Conservation (phyloP, 2,888 invertebrate species). For the Trachelus iudaicus region DNA sequence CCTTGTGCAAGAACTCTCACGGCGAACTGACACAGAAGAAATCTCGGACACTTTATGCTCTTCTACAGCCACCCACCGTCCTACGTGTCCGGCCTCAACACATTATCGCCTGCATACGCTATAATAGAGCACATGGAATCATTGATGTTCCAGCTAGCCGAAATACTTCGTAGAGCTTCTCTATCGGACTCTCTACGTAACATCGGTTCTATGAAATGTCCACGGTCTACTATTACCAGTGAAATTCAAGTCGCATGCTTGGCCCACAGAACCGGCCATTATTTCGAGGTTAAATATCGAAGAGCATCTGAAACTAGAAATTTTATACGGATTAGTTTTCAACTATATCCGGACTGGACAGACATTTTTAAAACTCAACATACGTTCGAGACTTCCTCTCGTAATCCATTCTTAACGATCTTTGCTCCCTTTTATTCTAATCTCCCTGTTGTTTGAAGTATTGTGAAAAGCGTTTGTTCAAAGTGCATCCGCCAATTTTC, state of each 20-base stretch:
- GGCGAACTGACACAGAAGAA: background rate
- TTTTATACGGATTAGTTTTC: background rate
- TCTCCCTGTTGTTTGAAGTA: background rate
- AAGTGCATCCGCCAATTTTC: background rate
- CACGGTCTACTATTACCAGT: background rate
- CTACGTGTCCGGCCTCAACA: background rate
- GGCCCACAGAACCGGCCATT: background rate
- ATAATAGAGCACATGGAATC: slow-evolving; percentile 17
- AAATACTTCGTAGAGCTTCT: background rate
- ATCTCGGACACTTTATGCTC: background rate
- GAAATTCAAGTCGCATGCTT: background rate
- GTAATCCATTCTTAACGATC: background rate
- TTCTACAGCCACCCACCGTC: background rate
- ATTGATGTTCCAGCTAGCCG: slow-evolving; percentile 13
- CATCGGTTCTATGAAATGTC: background rate
- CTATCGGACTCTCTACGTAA: background rate
- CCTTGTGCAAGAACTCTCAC: background rate
- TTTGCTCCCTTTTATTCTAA: background rate
- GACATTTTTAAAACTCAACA: background rate
- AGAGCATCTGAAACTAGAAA: background rate
- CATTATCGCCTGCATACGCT: slow-evolving; percentile 10
- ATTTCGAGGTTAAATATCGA: background rate
- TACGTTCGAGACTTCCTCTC: background rate
- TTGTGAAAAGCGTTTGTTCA: background rate
- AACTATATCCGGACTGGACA: background rate